phyloP scores from a whole-genome alignment of 2,888 invertebrate species.

The Andrena bucephala region DNA sequence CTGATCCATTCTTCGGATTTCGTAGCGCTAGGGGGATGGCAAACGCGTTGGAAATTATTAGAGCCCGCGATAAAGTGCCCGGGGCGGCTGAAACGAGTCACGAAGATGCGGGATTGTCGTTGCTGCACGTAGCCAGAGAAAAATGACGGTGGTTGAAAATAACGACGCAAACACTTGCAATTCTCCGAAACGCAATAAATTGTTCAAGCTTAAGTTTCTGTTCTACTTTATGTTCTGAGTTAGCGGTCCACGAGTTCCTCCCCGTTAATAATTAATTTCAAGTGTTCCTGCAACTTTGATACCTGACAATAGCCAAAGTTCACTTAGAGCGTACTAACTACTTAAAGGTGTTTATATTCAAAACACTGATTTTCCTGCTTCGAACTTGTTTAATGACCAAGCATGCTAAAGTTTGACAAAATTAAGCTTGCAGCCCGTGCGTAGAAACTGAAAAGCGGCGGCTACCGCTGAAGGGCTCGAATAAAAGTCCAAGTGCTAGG shows the following conservation, averaged over 20 bases:
- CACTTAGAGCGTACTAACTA: background rate
- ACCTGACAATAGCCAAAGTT: background rate
- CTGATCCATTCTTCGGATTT: background rate
- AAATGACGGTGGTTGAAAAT: no score
- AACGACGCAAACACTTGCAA: no score
- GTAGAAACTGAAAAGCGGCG: slow-evolving; percentile 59
- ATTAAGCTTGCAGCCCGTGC: slow-evolving; percentile 61
- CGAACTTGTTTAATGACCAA: slow-evolving; percentile 61
- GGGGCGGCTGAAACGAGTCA: background rate
- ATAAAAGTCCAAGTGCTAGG: slow-evolving; percentile 31
- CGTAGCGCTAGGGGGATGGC: background rate
- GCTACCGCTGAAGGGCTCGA: slow-evolving; percentile 17
- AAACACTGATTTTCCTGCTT: background rate
- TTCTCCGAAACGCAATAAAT: no score
- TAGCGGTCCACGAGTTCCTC: no score
- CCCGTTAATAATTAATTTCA: background rate
- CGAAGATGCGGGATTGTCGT: background rate
- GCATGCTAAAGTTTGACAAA: slow-evolving; percentile 67
- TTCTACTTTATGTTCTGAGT: background rate
- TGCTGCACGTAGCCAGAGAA: no score
- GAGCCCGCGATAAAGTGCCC: background rate
- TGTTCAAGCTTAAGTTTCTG: no score
- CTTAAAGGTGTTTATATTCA: background rate
- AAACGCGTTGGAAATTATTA: slow-evolving; percentile 30
- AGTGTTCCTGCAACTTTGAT: background rate